Evolutionary conservation across 2,888 invertebrate species (phyloP).

Genomic region (Eilema depressum): DNA sequence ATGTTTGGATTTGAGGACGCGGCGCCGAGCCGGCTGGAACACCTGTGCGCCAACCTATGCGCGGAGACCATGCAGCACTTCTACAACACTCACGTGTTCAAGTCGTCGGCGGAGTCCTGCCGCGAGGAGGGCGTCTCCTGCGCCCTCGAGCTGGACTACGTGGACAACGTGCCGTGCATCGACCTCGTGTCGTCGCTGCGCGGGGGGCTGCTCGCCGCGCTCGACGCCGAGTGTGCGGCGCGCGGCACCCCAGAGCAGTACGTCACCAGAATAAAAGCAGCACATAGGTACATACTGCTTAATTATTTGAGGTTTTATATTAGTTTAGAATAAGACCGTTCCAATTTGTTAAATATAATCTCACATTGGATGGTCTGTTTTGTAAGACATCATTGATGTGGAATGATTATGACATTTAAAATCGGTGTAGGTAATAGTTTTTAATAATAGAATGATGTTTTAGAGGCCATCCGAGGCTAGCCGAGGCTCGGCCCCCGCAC

Average conservation of each 20-base stretch:
- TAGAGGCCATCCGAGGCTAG: slow-evolving; percentile 93
- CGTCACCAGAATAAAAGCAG: slow-evolving; percentile 71
- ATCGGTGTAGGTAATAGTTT: background rate
- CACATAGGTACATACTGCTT: slow-evolving; percentile 63
- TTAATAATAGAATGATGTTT: background rate
- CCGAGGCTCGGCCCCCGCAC: slow-evolving; percentile 92
- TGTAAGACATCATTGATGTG: too few species aligned
- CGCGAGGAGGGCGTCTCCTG: slow-evolving; percentile 96
- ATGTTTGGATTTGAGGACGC: slow-evolving; percentile 99
- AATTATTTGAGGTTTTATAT: too few species aligned
- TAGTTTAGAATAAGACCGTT: too few species aligned
- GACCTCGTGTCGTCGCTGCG: slow-evolving; percentile 97
- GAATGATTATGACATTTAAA: too few species aligned
- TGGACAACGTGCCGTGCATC: slow-evolving; percentile 98
- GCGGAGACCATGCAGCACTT: slow-evolving; percentile 99
- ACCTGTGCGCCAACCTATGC: slow-evolving; percentile 97
- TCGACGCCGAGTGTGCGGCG: slow-evolving; percentile 96
- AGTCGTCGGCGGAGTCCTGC: slow-evolving; percentile 97
- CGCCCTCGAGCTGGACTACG: slow-evolving; percentile 96
- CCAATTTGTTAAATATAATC: too few species aligned
- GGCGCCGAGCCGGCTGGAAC: slow-evolving; percentile 95
- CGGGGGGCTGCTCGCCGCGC: slow-evolving; percentile 95
- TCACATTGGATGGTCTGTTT: too few species aligned
- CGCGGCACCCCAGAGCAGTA: slow-evolving; percentile 89
- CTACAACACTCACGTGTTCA: slow-evolving; percentile 98